phyloP scores from a whole-genome alignment of 2,888 invertebrate species.

The Papilio protenor region DNA sequence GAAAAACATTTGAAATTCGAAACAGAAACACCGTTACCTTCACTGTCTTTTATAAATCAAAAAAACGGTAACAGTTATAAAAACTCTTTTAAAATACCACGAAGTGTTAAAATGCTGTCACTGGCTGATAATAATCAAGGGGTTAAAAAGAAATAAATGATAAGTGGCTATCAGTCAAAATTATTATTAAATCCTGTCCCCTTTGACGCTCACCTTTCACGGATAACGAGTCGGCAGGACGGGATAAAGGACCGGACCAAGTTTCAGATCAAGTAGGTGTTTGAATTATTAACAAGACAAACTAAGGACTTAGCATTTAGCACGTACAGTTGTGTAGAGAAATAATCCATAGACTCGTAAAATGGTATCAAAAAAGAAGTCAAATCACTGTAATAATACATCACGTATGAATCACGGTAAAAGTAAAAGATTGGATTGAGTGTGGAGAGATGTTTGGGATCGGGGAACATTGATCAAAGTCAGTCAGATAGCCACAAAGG shows the following conservation, averaged over 20 bases:
- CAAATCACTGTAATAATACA: background rate
- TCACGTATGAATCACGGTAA: background rate
- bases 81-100: background rate
- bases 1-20: background rate
- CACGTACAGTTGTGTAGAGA: conserved; percentile 35
- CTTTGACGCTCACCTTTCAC: conserved; percentile 16
- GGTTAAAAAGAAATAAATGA: background rate
- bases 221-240: conserved; percentile 23
- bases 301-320: conserved; percentile 45
- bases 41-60: background rate
- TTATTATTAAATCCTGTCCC: conserved; percentile 28
- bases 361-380: background rate
- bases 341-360: conserved; percentile 17
- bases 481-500: background rate
- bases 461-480: conserved; percentile 1
- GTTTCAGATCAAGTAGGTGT: conserved; percentile 11
- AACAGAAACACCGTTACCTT: background rate
- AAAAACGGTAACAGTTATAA: background rate
- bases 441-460: background rate
- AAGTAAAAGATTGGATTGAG: conserved; percentile 4
- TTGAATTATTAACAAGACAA: conserved; percentile 43
- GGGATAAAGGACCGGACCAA: background rate
- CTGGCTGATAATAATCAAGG: background rate
- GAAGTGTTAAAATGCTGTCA: background rate
- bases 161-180: conserved; percentile 12